Evolutionary conservation across 64 coral and sea anemone genomes (phyloP), one percentile per base, ranked within the genome.

Genomic region (Montipora sp.): DNA sequence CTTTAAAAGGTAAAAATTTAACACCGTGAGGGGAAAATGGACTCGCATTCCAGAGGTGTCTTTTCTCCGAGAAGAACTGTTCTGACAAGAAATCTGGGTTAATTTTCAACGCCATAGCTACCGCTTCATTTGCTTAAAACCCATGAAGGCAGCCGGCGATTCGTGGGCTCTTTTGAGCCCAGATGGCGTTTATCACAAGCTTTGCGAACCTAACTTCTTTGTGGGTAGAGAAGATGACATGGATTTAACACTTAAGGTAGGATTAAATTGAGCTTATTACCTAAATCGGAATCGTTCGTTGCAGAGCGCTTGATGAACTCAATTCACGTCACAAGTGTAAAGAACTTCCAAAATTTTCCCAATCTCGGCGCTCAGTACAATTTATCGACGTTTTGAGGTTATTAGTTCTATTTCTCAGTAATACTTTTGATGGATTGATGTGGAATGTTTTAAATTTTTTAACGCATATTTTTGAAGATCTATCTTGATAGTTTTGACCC

Each of bases 151-250:
- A 85, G 65, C 5, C 8, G 12, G 0, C 8, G 67, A 81, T 47
- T 63, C 83, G 14, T 98, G 92, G 95, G 89, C 92, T 49, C 88
- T 98, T 36, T 69, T 94, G 83, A 98, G 84, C 73, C 92, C 92
- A 15, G 84, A 94, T 23, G 95, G 95, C 80, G 75, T 36, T 79
- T 92, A 91, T 36, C 85, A 98, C 83, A 75, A 89, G 74, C 89
- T 98, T 51, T 75, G 13, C 63, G 92, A 90, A 65, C 95, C 95
- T 8, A 98, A 91, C 47, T 98, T 98, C 78, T 94, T 98, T 89
- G 80, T 98, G 8, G 95, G 95, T 36, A 94, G 95, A 78, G 82
- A 94, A 75, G 84, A 92, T 48, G 47, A 87, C 21, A 87, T 94
- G 58, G 92, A 98, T 11, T 94, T 98, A 82, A 94, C 69, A 0